Conservation (phyloP, 2,113 vertebrate species). For the Amphiprion percula region DNA sequence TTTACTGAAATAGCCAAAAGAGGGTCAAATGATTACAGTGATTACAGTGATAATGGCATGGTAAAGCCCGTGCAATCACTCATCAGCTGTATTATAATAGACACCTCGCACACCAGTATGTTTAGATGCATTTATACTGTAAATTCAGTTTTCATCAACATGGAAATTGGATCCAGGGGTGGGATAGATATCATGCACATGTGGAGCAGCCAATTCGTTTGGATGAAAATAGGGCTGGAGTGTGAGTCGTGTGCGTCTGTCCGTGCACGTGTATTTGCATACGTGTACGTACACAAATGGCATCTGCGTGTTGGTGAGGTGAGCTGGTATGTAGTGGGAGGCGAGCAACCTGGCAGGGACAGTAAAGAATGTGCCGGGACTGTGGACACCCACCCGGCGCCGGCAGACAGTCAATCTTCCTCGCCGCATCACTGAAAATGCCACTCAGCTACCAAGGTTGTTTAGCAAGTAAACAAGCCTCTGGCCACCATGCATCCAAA, state of each 20-base stretch:
- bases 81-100: constrained; percentile 59
- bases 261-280: constrained; percentile 50
- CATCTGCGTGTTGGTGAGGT: constrained; percentile 59
- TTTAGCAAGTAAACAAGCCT: constrained; percentile 80
- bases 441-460: constrained; percentile 72
- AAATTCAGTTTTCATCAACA: constrained; percentile 78
- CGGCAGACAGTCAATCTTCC: constrained; percentile 76
- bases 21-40: constrained; percentile 77
- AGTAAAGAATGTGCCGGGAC: constrained; percentile 60
- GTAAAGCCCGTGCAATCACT: constrained; percentile 66
- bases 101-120: constrained; percentile 54
- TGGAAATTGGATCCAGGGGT: constrained; percentile 71
- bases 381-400: constrained; percentile 60
- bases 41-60: constrained; percentile 73
- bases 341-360: constrained; percentile 57
- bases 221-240: constrained; percentile 62
- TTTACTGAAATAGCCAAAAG: constrained; percentile 67
- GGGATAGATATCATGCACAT: constrained; percentile 56
- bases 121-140: constrained; percentile 76
- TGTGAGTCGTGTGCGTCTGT: constrained; percentile 23
- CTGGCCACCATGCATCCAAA: constrained; percentile 64
- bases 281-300: constrained; percentile 64
- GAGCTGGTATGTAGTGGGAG: constrained; percentile 64
- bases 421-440: constrained; percentile 67
- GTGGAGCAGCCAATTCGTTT: constrained; percentile 71